Base-by-base conservation (phyloP, 2,888 invertebrate species). In the Phymatocera aterrima region DNA sequence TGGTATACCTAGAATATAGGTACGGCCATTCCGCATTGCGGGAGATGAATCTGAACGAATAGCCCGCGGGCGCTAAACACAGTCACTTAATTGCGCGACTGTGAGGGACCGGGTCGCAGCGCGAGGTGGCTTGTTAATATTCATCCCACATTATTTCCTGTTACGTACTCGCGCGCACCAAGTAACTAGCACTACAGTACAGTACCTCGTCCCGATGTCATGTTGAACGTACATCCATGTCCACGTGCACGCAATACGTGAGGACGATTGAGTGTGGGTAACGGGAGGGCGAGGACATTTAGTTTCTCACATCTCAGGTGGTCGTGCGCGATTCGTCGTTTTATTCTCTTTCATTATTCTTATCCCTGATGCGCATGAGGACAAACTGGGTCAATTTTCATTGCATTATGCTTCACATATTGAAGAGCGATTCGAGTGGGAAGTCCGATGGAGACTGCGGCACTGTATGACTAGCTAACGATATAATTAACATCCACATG, bases 121-220 rank as follows among this genome's bases (percentile, higher is more conserved):
- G 85, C 84, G 81, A 82, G 83, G 80, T 80, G 77, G 83, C 84
- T 86, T 83, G 84, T 86, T 86, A 86, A 86, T 86, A 86, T 86
- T 86, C 86, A 85, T 83, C 82, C 82, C 81, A 82, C 83, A 82
- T 85, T 86, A 85, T 85, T 86, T 86, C 86, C 75, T 75, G 75
- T 75, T 75, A 75, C 75, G 75, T 75, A 75, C 75, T 75, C 57
- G 21, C 75, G 57, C 72, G 72, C 72, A 72, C 51, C 72, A 28
- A 72, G 54, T 54, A 51, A 24, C 54, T 43, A 21, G 68, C 46
- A 68, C 68, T 46, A 46, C 43, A n/a, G n/a, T n/a, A n/a, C 15
- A 15, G 43, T 12, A 6, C 34, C n/a, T 34, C 34, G 34, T 2
- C n/a, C 4, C 61, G 15, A 34, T 18, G 3, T 61, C 34, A 4